Percentiles rank a stretch among this genome's conserved stretches.
These are phyloP conservation scores for Hypolimnas misippus DNA, from an alignment of 2,888 invertebrate species.

Conservation along the genomic window DNA sequence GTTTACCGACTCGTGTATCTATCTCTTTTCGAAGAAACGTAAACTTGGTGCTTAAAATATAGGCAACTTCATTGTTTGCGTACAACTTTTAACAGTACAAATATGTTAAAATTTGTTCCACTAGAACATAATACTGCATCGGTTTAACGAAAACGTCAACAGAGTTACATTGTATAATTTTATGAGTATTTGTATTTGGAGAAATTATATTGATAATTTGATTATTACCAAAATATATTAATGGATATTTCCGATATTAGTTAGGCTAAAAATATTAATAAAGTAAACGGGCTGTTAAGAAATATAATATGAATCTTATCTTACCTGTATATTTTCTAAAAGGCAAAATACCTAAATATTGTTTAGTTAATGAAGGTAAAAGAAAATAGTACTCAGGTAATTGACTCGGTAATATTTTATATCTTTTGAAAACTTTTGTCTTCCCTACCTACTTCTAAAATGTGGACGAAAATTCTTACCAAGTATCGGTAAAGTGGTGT, in stretches of 20 bases:
- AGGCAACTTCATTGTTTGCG: slow-evolving; percentile 27
- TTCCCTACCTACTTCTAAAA: slow-evolving; percentile 52
- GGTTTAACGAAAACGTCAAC: neutral
- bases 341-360: neutral
- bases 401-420: slow-evolving; percentile 5
- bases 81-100: slow-evolving; percentile 20
- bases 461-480: slow-evolving; percentile 50
- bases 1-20: slow-evolving; percentile 26
- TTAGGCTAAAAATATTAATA: too few species aligned
- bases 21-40: slow-evolving; percentile 27
- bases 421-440: slow-evolving; percentile 48
- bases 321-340: neutral
- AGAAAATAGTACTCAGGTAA: neutral
- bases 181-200: too few species aligned
- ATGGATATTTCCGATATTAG: too few species aligned
- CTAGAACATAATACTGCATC: neutral
- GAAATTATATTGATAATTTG: too few species aligned
- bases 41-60: slow-evolving; percentile 27
- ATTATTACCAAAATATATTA: too few species aligned
- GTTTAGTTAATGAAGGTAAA: neutral
- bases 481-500: slow-evolving; percentile 56
- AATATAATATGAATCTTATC: too few species aligned
- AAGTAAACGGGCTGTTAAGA: too few species aligned
- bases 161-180: too few species aligned
- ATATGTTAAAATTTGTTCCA: slow-evolving; percentile 7